Evolutionary conservation across 2,888 invertebrate species (phyloP), one percentile per base, ranked within the genome.

Genomic region (Itoplectis maculator): DNA sequence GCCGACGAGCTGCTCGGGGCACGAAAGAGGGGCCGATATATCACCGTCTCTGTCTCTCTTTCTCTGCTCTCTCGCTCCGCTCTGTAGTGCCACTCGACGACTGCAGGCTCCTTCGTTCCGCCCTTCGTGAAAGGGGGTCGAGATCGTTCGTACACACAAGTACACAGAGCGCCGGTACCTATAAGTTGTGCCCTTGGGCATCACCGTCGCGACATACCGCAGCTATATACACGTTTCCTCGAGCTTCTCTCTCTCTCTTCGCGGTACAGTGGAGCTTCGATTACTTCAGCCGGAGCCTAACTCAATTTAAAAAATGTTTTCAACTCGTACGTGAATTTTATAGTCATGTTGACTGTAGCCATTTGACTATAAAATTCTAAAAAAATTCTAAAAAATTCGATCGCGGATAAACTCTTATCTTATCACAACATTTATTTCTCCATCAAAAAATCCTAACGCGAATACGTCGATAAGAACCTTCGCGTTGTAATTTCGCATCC

Each of bases 101-200:
- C 42, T 73, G 20, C 18, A 56, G 37, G 11, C 47, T 20, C 29
- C 56, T 81, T 74, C 54, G 68, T 40, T 15, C 42, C 69, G 73
- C 73, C 81, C 73, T 81, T 77, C 68, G 65, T 47, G 56, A 73
- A 77, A 81, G 15, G 73, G 77, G 77, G 63, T 81, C 72, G 68
- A 81, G 72, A 77, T 68, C 73, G 77, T 73, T 73, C 15, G 37
- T 61, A 59, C 18, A 59, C 63, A 51, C n/a, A n/a, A 56, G 56
- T 56, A 56, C 29, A 13, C 56, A 35, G n/a, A n/a, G n/a, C n/a
- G n/a, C 56, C 56, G n/a, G 56, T 37, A 29, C 15, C 54, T 45
- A 75, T 54, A 20, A 15, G 65, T 18, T 18, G 29, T 66, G 40
- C 70, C 63, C 70, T 70, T 65, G 75, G 63, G 15, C 69, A 45